Base-by-base conservation (phyloP, 2,888 invertebrate genomes). In the Cistogaster globosa region DNA sequence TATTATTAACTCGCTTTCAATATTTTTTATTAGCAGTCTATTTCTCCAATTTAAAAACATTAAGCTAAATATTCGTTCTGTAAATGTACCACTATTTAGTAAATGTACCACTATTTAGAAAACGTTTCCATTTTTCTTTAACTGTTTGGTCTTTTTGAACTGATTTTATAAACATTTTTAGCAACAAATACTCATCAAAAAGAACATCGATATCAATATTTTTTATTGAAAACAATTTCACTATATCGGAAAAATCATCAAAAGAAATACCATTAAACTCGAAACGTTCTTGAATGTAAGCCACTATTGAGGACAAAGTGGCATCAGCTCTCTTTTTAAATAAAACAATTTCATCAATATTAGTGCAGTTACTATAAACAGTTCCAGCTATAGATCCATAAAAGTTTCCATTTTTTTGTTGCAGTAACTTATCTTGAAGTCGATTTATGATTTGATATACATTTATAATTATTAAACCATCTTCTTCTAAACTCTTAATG, bases 21-120 rank as follows among this genome's bases (percentile, higher is more conserved):
- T 32, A 42, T 42, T 67, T 57, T 77, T 5, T 14, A 68, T 65
- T 16, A 16, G 9, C 9, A 77, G 58, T 2, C 60, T 57, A 36
- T 77, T 77, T 77, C 76, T 76, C 76, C 65, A 76, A 76, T 7
- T n/a, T 22, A 20, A 63, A 65, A 65, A 45, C 76, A 65, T 76
- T 20, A 60, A 68, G n/a, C 68, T 68, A n/a, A 77, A 77, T 20
- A 67, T 77, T 48, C 67, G 57, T 68, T 68, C 58, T 1, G 48
- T 51, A 9, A 12, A 58, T 48, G 67, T 60, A 32, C 68, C 68
- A 3, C 62, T 69, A 18, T 78, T 76, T 67, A 1, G 67, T 16
- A 63, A 26, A 77, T 3, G 32, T 42, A 2, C 58, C 51, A 45
- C 38, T 67, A 9, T 62, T 69, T 16, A 78, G 45, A 26, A 69